These are phyloP conservation scores for Pantelozetes paolii DNA, from an alignment of 2,888 invertebrate genomes.

Conservation along the genomic window DNA sequence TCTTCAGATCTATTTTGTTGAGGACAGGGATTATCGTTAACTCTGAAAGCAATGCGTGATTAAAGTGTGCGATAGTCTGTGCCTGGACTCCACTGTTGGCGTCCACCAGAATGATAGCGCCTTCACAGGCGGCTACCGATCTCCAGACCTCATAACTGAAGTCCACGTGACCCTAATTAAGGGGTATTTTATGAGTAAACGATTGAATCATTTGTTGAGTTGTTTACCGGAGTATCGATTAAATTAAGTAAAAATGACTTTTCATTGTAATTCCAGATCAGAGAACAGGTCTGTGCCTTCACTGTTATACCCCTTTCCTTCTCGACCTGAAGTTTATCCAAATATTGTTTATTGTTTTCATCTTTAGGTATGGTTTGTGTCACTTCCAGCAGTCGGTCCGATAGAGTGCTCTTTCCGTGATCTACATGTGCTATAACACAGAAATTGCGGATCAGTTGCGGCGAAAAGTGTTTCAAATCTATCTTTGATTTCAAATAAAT, in stretches of 20 bases:
- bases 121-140: slow-evolving; percentile 87
- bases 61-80: slow-evolving; percentile 95
- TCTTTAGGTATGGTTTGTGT: slow-evolving; percentile 63
- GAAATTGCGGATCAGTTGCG: slow-evolving; percentile 56
- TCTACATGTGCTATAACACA: slow-evolving; percentile 99
- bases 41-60: slow-evolving; percentile 76
- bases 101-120: slow-evolving; percentile 88
- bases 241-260: slow-evolving; percentile 75
- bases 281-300: slow-evolving; percentile 91
- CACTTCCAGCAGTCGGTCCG: slow-evolving; percentile 86
- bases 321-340: slow-evolving; percentile 69
- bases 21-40: slow-evolving; percentile 82
- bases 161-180: slow-evolving; percentile 78
- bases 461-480: neutral
- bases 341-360: slow-evolving; percentile 51
- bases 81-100: slow-evolving; percentile 92
- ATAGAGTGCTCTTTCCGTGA: slow-evolving; percentile 96
- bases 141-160: slow-evolving; percentile 92
- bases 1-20: slow-evolving; percentile 92
- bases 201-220: neutral
- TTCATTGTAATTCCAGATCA: slow-evolving; percentile 63
- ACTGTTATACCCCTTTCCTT: slow-evolving; percentile 95
- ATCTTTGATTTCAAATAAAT: slow-evolving; percentile 10
- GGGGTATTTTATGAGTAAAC: neutral
- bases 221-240: slow-evolving; percentile 80